A percentile compares a stretch with the other conserved stretches of the same genome.
These are phyloP conservation scores for Oscheius sp. DNA, from an alignment of 2,888 invertebrate species.

Conservation along the genomic window DNA sequence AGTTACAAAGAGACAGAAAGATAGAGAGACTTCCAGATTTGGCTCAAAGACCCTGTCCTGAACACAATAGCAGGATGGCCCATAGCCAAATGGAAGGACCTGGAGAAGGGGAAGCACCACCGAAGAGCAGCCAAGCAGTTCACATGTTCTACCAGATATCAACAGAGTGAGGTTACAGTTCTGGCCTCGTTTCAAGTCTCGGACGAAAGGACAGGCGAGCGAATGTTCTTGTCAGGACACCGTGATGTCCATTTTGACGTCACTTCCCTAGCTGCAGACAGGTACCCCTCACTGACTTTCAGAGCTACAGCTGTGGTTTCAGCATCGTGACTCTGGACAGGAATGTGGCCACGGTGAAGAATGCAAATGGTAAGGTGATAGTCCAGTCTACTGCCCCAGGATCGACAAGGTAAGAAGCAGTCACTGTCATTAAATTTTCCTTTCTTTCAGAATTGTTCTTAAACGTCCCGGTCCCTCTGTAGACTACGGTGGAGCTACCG, in stretches of 20 bases:
- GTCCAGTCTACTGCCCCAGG: constrained; percentile 53
- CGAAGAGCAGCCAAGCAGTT: constrained; percentile 63
- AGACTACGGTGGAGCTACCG: constrained; percentile 49
- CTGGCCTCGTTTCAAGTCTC: constrained; percentile 66
- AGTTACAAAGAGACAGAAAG: not conserved
- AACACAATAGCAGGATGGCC: constrained; percentile 59
- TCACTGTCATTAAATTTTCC: not conserved
- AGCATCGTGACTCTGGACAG: constrained; percentile 38
- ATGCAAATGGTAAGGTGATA: constrained; percentile 53
- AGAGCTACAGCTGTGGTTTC: not conserved
- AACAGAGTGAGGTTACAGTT: constrained; percentile 60
- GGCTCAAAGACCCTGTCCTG: constrained; percentile 48
- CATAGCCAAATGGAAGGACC: constrained; percentile 62
- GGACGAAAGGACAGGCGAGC: constrained; percentile 64
- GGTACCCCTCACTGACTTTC: not conserved
- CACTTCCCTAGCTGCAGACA: constrained; percentile 50
- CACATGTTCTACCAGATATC: constrained; percentile 61
- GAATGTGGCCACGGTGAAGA: constrained; percentile 42
- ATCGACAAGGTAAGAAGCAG: constrained; percentile 39
- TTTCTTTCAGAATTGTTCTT: constrained; percentile 42
- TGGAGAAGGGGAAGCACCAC: constrained; percentile 43
- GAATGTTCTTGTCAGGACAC: constrained; percentile 59
- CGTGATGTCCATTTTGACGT: constrained; percentile 67
- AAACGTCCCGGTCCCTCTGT: constrained; percentile 46
- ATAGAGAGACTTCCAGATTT: constrained; percentile 39